These are phyloP conservation scores for Leuciscus idus DNA, from an alignment of 2,113 vertebrate genomes.

Conservation along the genomic window DNA sequence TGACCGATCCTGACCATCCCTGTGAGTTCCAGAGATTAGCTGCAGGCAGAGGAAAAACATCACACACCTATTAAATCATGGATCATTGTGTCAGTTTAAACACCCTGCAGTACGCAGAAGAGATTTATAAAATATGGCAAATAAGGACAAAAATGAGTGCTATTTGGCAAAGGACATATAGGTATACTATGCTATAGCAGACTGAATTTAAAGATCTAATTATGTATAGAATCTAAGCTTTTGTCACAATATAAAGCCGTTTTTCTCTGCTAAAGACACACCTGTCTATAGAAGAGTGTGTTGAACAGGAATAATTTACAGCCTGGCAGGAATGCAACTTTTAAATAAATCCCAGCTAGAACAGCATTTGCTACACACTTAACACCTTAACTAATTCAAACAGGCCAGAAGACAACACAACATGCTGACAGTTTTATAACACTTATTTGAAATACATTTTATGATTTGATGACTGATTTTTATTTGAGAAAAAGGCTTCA, in stretches of 20 bases:
- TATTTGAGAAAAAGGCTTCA: too few species aligned
- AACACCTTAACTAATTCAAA: too few species aligned
- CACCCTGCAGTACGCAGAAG: background rate
- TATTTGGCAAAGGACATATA: background rate
- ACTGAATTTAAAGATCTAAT: background rate
- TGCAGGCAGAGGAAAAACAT: background rate
- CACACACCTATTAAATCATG: constrained; percentile 18
- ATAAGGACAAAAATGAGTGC: background rate
- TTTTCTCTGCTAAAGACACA: background rate
- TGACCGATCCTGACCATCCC: background rate
- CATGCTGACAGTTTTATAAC: background rate
- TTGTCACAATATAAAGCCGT: background rate
- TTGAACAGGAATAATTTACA: constrained; percentile 26
- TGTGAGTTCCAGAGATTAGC: background rate
- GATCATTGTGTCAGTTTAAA: background rate
- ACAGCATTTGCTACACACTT: constrained; percentile 1
- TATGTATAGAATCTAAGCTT: background rate
- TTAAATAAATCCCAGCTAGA: constrained; percentile 22
- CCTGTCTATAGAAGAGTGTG: background rate
- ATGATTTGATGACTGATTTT: too few species aligned
- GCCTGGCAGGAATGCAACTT: constrained; percentile 1
- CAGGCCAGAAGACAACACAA: background rate
- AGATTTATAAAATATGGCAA: background rate
- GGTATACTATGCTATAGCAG: too few species aligned
- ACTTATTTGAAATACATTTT: background rate